A percentile compares a stretch with the other conserved stretches of the same genome.
Evolutionary conservation across 1,140 invertebrate species (phyloP).

Genomic region (Orchestia grillus): DNA sequence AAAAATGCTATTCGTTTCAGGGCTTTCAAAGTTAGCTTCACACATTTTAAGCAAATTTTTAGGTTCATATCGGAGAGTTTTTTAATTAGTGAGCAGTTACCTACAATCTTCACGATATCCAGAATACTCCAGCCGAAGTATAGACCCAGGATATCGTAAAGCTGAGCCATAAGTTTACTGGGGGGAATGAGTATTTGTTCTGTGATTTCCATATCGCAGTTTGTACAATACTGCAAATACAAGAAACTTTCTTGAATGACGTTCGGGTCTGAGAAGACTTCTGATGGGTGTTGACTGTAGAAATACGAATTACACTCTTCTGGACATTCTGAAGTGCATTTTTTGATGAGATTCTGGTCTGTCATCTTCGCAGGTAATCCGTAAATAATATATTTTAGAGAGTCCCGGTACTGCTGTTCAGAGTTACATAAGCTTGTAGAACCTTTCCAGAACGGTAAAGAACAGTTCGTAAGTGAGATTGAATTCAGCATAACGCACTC

Average conservation of each 20-base stretch:
- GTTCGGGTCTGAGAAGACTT: background rate
- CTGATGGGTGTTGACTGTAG: background rate
- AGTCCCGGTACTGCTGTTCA: background rate
- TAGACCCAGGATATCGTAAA: background rate
- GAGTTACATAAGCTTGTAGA: background rate
- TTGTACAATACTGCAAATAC: background rate
- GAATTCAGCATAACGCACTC: background rate
- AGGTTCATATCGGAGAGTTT: background rate
- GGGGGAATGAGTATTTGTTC: background rate
- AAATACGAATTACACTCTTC: background rate
- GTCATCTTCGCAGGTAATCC: background rate
- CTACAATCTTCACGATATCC: background rate
- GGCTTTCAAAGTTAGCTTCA: background rate
- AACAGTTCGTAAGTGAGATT: background rate
- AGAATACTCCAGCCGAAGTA: conserved; percentile 5
- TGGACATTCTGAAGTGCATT: background rate
- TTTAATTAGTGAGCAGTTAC: background rate
- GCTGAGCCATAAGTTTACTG: background rate
- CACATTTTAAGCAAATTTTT: background rate
- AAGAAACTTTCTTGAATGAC: background rate
- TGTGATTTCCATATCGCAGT: background rate
- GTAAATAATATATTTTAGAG: background rate
- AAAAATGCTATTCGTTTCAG: background rate
- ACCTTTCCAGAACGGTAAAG: background rate
- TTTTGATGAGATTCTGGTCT: background rate